Evolutionary conservation across 1,140 invertebrate species (phyloP).

Genomic region (Apocrypta bakeri): DNA sequence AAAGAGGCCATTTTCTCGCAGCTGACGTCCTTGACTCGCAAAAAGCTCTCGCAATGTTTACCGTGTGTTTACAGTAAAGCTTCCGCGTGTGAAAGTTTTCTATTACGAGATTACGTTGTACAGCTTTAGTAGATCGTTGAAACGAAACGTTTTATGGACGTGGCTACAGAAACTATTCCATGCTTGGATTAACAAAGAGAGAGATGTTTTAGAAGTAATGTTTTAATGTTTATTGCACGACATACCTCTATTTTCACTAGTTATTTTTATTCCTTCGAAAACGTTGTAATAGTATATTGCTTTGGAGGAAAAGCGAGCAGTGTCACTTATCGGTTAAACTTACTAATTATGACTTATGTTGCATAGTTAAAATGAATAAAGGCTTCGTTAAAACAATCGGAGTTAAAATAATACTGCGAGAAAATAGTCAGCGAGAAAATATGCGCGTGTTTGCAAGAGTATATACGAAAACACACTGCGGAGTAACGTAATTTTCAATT

Average conservation of each 20-base stretch:
- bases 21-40: not conserved
- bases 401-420: not conserved
- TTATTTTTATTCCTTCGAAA: no score
- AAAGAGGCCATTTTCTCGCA: not conserved
- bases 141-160: no score
- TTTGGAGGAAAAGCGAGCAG: not conserved
- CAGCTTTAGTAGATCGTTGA: no score
- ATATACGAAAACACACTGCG: not conserved
- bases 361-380: not conserved
- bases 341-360: no score
- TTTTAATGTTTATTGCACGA: no score
- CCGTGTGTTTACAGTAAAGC: not conserved
- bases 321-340: not conserved
- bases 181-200: no score
- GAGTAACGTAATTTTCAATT: not conserved
- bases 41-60: not conserved
- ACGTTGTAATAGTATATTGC: no score
- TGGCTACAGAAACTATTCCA: no score
- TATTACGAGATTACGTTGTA: not conserved
- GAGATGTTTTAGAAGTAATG: no score
- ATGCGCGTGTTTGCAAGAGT: not conserved
- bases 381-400: not conserved
- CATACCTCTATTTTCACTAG: no score
- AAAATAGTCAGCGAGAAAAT: not conserved
- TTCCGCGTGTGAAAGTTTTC: slow-evolving; percentile 14